phyloP scores from a whole-genome alignment of 2,797 vertebrate genomes.

The Synaphobranchus kaupii region DNA sequence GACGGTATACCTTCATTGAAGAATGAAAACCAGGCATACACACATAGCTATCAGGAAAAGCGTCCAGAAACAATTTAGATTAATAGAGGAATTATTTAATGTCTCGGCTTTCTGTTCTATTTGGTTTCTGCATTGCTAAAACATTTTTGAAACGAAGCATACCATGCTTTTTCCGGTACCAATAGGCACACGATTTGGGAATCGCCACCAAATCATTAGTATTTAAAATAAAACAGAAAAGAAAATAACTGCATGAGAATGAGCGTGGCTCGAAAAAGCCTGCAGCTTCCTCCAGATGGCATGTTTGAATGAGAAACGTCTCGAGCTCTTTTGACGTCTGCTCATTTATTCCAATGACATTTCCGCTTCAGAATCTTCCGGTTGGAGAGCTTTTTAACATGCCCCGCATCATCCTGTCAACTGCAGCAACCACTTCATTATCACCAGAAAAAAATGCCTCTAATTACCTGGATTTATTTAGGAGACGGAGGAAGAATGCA shows the following conservation, averaged over 20 bases:
- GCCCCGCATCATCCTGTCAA: neutral
- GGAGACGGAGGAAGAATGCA: neutral
- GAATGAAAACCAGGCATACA: neutral
- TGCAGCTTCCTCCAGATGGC: neutral
- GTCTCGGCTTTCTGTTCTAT: conserved; percentile 5
- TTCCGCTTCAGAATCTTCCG: neutral
- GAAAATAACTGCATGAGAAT: neutral
- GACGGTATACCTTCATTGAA: neutral
- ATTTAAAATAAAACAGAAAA: neutral
- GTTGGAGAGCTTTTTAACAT: neutral
- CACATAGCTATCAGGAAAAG: neutral
- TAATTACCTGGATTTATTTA: neutral
- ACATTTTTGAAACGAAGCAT: neutral
- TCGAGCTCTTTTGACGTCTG: neutral
- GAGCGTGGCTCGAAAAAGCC: neutral
- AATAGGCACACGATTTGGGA: neutral
- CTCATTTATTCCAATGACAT: neutral
- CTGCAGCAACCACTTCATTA: neutral
- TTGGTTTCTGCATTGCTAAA: neutral
- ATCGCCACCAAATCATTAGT: neutral
- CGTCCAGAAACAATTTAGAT: neutral
- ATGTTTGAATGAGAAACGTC: neutral
- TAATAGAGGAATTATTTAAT: neutral
- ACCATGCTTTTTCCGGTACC: neutral
- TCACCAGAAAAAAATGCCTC: neutral